A percentile compares a stretch with the other conserved stretches of the same genome.
These are phyloP conservation scores for Brachionus rotundiformis DNA, from an alignment of 1,140 invertebrate genomes.

Conservation along the genomic window DNA sequence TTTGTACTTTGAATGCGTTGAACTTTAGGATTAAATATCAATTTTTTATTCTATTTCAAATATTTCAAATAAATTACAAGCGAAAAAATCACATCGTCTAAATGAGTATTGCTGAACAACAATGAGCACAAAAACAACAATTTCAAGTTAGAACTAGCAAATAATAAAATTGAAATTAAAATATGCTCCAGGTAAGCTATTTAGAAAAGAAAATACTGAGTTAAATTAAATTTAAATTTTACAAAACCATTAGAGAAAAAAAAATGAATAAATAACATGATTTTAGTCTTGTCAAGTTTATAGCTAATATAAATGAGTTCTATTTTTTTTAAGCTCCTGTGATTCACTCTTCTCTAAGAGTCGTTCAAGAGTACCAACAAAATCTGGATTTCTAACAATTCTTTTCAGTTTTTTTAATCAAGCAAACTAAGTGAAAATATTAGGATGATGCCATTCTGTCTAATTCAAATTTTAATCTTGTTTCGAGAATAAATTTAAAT, in stretches of 20 bases:
- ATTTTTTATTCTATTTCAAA: constrained; percentile 24
- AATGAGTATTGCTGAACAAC: not conserved
- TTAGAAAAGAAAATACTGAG: not conserved
- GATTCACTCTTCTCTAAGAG: not conserved
- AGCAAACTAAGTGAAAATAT: not conserved
- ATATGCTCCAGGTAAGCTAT: constrained; percentile 36
- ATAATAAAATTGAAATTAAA: constrained; percentile 33
- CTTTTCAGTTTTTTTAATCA: constrained; percentile 17
- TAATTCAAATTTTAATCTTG: constrained; percentile 14
- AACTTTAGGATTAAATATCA: constrained; percentile 42
- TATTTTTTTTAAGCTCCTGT: constrained; percentile 19
- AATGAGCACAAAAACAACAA: constrained; percentile 27
- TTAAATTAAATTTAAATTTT: constrained; percentile 15
- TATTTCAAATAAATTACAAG: constrained; percentile 36
- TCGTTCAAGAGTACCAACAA: not conserved
- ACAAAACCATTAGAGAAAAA: not conserved
- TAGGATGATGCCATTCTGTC: not conserved
- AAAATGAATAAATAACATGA: not conserved
- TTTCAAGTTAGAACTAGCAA: constrained; percentile 27
- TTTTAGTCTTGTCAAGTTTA: not conserved
- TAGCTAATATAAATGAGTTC: not conserved
- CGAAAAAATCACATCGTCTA: constrained; percentile 20
- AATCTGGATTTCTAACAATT: constrained; percentile 21
- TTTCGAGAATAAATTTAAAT: constrained; percentile 3
- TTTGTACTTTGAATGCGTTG: not conserved